Conservation (phyloP, 2,888 invertebrate species). For the Philhelius pedissequus region DNA sequence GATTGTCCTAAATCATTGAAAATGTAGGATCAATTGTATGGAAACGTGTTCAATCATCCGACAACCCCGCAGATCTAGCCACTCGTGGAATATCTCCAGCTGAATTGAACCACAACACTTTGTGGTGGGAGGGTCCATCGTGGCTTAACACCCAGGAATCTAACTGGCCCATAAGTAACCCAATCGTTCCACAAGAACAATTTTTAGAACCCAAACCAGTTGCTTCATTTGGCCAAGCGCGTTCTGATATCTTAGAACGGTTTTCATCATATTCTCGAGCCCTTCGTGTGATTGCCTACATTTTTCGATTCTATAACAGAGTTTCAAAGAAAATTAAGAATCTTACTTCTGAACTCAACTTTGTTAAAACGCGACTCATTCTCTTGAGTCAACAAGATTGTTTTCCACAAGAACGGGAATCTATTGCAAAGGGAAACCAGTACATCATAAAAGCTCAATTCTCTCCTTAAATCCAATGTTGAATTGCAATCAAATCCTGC, state of each 20-base stretch:
- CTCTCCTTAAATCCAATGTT: no score
- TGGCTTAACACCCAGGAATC: neutral
- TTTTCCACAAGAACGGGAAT: no score
- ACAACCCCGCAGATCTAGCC: neutral
- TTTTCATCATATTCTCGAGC: neutral
- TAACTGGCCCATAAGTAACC: neutral
- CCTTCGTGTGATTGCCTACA: neutral
- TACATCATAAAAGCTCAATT: no score
- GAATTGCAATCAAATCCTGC: neutral
- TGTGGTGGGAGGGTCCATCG: neutral
- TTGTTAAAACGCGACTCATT: no score
- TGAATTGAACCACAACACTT: no score
- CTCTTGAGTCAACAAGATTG: no score
- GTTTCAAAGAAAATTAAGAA: no score
- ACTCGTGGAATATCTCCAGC: neutral
- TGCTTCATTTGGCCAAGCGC: neutral
- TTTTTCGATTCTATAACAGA: neutral
- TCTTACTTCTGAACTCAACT: no score
- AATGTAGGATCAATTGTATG: neutral
- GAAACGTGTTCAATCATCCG: no score
- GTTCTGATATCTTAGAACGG: neutral
- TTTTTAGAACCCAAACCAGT: neutral
- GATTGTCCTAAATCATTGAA: neutral
- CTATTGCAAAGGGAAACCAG: no score
- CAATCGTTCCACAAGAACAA: neutral